phyloP scores from a whole-genome alignment of 2,888 invertebrate species.

The Griposia aprilina region DNA sequence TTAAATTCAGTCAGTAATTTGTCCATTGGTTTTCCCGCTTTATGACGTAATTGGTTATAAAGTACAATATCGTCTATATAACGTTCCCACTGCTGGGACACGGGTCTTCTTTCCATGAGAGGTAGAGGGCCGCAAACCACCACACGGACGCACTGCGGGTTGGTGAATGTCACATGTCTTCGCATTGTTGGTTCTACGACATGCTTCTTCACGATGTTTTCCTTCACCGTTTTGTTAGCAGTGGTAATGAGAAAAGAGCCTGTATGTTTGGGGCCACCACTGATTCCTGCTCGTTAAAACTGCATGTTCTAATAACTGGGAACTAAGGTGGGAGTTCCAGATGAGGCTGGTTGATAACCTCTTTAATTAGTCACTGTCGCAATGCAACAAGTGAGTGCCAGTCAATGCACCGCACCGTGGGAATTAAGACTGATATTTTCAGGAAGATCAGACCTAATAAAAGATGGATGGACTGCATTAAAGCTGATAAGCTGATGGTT shows the following conservation, averaged over 20 bases:
- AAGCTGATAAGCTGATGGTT: not conserved
- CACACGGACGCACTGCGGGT: too few species aligned
- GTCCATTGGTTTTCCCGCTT: not conserved
- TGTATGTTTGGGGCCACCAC: not conserved
- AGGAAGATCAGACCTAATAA: constrained; percentile 6
- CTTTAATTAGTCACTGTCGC: constrained; percentile 36
- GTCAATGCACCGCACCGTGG: constrained; percentile 15
- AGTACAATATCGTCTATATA: not conserved
- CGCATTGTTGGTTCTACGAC: not conserved
- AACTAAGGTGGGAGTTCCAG: constrained; percentile 19
- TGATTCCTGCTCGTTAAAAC: not conserved
- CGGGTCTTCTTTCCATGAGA: not conserved
- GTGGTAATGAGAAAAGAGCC: not conserved
- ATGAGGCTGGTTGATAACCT: constrained; percentile 52
- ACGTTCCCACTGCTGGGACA: not conserved
- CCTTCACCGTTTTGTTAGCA: not conserved
- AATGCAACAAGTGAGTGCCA: constrained; percentile 6
- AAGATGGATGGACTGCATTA: not conserved
- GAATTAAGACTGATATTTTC: constrained; percentile 10
- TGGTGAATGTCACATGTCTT: not conserved
- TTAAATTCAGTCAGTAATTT: not conserved
- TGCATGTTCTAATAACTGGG: constrained; percentile 21
- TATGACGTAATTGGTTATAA: not conserved
- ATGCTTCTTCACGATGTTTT: not conserved
- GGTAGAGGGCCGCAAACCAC: not conserved